Percentiles rank a stretch among this genome's conserved stretches.
These are phyloP conservation scores for Fragum fragum DNA, from an alignment of 2,888 invertebrate species.

Conservation along the genomic window DNA sequence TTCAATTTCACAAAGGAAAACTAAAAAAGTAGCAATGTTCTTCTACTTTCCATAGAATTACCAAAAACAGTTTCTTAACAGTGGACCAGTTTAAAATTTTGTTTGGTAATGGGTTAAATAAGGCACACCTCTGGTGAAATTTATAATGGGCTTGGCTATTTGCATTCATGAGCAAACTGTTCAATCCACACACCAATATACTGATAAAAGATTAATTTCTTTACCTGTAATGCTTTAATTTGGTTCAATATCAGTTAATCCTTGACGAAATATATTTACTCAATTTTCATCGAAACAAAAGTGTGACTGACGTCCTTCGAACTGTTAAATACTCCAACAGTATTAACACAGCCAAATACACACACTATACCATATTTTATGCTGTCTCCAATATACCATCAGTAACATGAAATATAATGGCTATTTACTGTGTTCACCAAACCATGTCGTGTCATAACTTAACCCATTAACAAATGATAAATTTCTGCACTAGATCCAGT, in stretches of 20 bases:
- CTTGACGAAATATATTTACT: background rate
- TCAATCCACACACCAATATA: no score
- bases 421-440: background rate
- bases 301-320: background rate
- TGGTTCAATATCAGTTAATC: background rate
- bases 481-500: no score
- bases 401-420: slow-evolving; percentile 5
- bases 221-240: background rate
- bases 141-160: no score
- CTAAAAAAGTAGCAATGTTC: no score
- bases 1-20: no score
- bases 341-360: background rate
- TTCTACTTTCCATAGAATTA: no score
- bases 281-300: slow-evolving; percentile 5
- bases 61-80: no score
- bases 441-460: background rate
- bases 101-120: no score
- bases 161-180: no score
- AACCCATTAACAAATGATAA: background rate
- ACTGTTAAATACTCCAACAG: background rate
- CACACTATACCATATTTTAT: slow-evolving; percentile 3
- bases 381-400: background rate
- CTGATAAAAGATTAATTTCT: no score
- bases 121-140: no score
- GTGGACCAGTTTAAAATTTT: no score